Conservation (phyloP, 2,888 invertebrate genomes). For the Phalera bucephala region DNA sequence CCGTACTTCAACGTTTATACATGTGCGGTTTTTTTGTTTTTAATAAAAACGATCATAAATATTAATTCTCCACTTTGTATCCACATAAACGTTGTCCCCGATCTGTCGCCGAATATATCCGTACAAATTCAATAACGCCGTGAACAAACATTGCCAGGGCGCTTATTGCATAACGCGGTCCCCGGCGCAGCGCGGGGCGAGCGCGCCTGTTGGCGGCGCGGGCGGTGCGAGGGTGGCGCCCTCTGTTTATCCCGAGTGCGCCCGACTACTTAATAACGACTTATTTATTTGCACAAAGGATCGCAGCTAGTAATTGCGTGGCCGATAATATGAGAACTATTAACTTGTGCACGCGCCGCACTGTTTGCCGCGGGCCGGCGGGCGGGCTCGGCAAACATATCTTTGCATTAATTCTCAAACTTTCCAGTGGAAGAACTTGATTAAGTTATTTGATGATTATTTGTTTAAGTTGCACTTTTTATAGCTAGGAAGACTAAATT, state of each 20-base stretch:
- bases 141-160: slow-evolving; percentile 34
- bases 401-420: slow-evolving; percentile 3
- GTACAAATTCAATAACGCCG: slow-evolving; percentile 53
- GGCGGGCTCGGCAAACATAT: slow-evolving; percentile 7
- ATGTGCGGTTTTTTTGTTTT: too few relatives aligned
- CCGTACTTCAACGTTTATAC: too few relatives aligned
- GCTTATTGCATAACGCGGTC: slow-evolving; percentile 48
- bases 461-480: too few relatives aligned
- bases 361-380: slow-evolving; percentile 1
- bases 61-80: background rate
- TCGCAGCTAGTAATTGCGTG: slow-evolving; percentile 57
- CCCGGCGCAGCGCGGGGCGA: slow-evolving; percentile 29
- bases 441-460: background rate
- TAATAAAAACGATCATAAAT: too few relatives aligned
- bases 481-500: too few relatives aligned
- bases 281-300: slow-evolving; percentile 67
- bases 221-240: slow-evolving; percentile 32
- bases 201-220: slow-evolving; percentile 21
- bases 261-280: slow-evolving; percentile 64
- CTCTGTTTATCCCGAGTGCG: slow-evolving; percentile 51
- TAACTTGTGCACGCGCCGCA: slow-evolving; percentile 45
- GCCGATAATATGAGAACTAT: slow-evolving; percentile 64
- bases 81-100: slow-evolving; percentile 8
- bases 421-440: background rate
- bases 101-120: slow-evolving; percentile 25